These are phyloP conservation scores for Brachionichthys hirsutus DNA, from an alignment of 2,113 vertebrate species.

Conservation along the genomic window DNA sequence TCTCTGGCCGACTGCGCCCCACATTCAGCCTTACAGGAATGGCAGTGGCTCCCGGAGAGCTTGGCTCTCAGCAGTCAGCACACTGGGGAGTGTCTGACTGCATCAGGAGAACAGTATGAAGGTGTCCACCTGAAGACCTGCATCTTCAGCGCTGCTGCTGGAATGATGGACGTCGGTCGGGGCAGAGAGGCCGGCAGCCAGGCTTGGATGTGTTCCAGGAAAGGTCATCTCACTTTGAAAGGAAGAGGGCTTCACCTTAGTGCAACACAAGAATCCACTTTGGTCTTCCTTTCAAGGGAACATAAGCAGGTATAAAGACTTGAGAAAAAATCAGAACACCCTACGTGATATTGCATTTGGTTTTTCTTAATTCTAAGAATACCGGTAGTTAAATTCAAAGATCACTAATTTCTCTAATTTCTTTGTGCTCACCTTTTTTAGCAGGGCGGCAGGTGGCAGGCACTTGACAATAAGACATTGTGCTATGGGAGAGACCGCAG, in stretches of 20 bases:
- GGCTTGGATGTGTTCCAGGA: slow-evolving; percentile 83
- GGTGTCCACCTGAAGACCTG: slow-evolving; percentile 76
- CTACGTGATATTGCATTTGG: not conserved
- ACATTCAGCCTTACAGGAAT: slow-evolving; percentile 69
- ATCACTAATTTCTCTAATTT: not conserved
- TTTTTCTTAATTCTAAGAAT: not conserved
- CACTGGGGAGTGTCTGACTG: slow-evolving; percentile 76
- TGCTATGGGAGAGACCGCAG: slow-evolving; percentile 58
- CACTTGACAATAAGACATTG: slow-evolving; percentile 63
- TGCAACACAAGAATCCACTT: slow-evolving; percentile 67
- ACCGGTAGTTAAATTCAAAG: no score
- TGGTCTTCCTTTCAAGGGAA: slow-evolving; percentile 78
- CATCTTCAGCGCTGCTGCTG: not conserved
- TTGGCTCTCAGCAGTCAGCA: slow-evolving; percentile 68
- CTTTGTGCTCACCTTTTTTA: not conserved
- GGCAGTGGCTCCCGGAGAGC: slow-evolving; percentile 70
- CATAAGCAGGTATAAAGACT: slow-evolving; percentile 59
- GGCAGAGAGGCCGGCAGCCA: slow-evolving; percentile 60
- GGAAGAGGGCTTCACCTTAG: slow-evolving; percentile 77
- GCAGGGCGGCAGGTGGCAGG: slow-evolving; percentile 81
- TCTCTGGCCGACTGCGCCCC: slow-evolving; percentile 70
- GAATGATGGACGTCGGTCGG: slow-evolving; percentile 10
- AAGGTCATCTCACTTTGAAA: slow-evolving; percentile 80
- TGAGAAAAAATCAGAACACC: not conserved
- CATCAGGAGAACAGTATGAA: slow-evolving; percentile 57